Base-by-base conservation (phyloP, 2,888 invertebrate genomes). In the Ecliptopera silaceata region DNA sequence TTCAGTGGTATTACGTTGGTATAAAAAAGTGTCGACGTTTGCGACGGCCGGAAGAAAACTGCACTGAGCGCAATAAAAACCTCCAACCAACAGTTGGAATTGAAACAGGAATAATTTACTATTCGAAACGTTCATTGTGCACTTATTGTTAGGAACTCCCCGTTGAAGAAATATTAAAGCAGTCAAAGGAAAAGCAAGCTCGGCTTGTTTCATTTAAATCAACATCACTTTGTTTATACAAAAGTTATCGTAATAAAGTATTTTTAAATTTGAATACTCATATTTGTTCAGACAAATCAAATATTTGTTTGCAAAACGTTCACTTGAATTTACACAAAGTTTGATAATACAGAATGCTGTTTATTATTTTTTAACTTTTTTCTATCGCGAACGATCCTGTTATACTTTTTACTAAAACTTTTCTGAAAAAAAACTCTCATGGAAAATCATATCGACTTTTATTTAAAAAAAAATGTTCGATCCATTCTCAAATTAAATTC, bases 51-150 rank as follows among this genome's bases (percentile, higher is more conserved):
- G n/a, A 39, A 18, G 39, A 39, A 39, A 39, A n/a, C 39, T 18
- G 17, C 39, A 39, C 17, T 2, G 36, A 15, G 18, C 18, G 39
- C n/a, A 39, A 39, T n/a, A 39, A 39, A 39, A 39, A 39, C 17
- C 17, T 17, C 0, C 10, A 39, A 18, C 38, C 11, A 11, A 18
- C n/a, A 39, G n/a, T 39, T 10, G 18, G 10, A 39, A 39, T 18
- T 39, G 18, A 39, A 39, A 39, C 39, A 39, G 18, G 39, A 39
- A 39, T 22, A 13, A 42, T 42, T 20, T 39, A 39, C 17, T 18
- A 39, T 39, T 39, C 11, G 39, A 15, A 36, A 6, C 15, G 15
- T 36, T 36, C 36, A 36, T 36, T 15, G 36, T 36, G 36, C 15
- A 36, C 15, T 36, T 36, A 36, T 39, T 39, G 18, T 39, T 39